Evolutionary conservation across 1,140 invertebrate species (phyloP), one percentile per base, ranked within the genome.

Genomic region (Steinernema feltiae): DNA sequence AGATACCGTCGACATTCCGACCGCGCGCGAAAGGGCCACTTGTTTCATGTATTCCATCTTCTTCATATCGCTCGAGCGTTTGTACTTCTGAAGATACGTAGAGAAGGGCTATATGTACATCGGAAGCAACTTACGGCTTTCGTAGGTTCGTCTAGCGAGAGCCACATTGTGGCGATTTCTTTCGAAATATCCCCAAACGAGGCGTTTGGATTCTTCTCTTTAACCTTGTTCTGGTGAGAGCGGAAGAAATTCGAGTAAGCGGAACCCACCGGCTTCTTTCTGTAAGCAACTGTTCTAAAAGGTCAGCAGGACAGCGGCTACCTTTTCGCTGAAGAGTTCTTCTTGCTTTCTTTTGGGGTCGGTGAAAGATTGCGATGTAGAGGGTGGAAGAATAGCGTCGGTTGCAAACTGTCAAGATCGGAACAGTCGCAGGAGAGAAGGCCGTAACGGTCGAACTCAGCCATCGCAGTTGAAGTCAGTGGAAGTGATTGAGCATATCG

Each of bases 231-330:
- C 31, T 77, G 76, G 15, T 79, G 17, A 12, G 48, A 24, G 15
- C 41, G 29, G 41, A 79, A 77, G 76, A 77, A 77, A n/a, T 63
- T 32, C 15, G 76, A 76, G 31, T 77, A 77, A 3, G 76, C 76
- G 3, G 76, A 77, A 12, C 1, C 72, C 12, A 29, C 31, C 27
- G 29, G 29, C 12, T 0, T 18, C 27, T 75, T 75, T 1, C 30
- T 75, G 69, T 35, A 30, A 31, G 73, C n/a, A 1, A 30, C 15
- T 78, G 17, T 27, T 12, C n/a, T 27, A 30, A 15, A 78, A 30
- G 71, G 71, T 78, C 17, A 78, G n/a, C 70, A 31, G 30, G 76
- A 70, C 48, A 77, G 46, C 27, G 77, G 76, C n/a, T n/a, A n/a
- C n/a, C n/a, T n/a, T n/a, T n/a, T n/a, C n/a, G n/a, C n/a, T n/a